phyloP scores from a whole-genome alignment of 1,140 invertebrate genomes.

The Aphaenogaster rudis region DNA sequence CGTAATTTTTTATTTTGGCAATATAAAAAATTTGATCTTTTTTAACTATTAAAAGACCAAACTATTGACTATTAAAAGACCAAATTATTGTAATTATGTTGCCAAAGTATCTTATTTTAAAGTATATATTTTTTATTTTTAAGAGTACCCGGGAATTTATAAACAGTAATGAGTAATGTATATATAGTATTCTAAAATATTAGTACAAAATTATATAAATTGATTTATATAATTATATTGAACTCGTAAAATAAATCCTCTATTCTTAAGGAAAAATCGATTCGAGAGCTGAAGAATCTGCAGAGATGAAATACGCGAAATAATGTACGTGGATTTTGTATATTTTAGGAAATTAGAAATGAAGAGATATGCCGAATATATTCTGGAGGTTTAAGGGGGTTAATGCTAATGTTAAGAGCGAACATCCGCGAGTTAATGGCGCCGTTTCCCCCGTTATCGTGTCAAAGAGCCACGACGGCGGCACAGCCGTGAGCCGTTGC shows the following conservation, averaged over 20 bases:
- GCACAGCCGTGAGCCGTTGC: background rate
- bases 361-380: background rate
- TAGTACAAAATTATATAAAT: background rate
- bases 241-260: background rate
- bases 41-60: no score
- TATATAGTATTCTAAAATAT: background rate
- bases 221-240: background rate
- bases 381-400: background rate
- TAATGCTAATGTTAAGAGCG: background rate
- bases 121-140: no score
- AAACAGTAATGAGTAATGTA: no score
- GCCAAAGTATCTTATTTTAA: no score
- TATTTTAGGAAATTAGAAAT: background rate
- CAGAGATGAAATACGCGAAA: background rate
- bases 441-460: conserved; percentile 1
- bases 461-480: conserved; percentile 14
- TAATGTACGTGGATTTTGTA: no score
- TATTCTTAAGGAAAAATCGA: background rate
- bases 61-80: no score
- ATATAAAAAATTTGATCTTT: no score
- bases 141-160: no score
- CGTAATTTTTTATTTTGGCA: no score
- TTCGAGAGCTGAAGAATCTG: background rate
- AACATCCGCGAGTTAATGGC: conserved; percentile 22
- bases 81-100: no score